These are phyloP conservation scores for Caenorhabditis angaria DNA, from an alignment of 2,888 invertebrate species.

Conservation along the genomic window DNA sequence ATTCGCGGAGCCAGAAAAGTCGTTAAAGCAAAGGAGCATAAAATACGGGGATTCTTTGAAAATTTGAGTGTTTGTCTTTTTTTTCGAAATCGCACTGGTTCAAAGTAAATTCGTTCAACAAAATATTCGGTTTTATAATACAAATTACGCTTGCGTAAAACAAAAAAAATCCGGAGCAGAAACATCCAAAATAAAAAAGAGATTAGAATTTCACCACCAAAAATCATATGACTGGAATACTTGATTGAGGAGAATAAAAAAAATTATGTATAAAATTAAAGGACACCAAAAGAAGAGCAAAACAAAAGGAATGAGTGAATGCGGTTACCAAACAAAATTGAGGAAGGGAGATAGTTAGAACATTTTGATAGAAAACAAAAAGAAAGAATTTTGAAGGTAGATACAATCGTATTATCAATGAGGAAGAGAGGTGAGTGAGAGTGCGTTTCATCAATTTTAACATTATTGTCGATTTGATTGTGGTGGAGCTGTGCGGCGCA, in stretches of 20 bases:
- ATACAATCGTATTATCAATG: not conserved
- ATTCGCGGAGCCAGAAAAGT: not conserved
- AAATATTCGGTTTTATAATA: not conserved
- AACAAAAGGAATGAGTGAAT: not conserved
- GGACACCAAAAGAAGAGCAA: not conserved
- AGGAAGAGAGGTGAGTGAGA: not conserved
- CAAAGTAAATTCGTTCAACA: not conserved
- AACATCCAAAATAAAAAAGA: too few relatives aligned
- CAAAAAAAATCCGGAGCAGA: not conserved
- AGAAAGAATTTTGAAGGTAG: not conserved
- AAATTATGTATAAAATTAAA: not conserved
- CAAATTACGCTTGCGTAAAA: not conserved
- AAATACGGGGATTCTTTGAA: not conserved
- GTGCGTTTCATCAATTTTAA: constrained; percentile 1
- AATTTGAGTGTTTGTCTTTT: not conserved
- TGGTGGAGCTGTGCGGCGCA: constrained; percentile 22
- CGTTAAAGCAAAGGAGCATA: not conserved
- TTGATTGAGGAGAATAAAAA: not conserved
- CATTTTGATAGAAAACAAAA: not conserved
- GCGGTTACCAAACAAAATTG: not conserved
- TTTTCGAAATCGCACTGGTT: not conserved
- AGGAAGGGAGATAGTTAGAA: not conserved
- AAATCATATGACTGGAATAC: not conserved
- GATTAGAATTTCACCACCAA: not conserved
- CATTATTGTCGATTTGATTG: constrained; percentile 40